Conservation (phyloP, 1,140 invertebrate genomes). For the Caenorhabditis tropicalis region DNA sequence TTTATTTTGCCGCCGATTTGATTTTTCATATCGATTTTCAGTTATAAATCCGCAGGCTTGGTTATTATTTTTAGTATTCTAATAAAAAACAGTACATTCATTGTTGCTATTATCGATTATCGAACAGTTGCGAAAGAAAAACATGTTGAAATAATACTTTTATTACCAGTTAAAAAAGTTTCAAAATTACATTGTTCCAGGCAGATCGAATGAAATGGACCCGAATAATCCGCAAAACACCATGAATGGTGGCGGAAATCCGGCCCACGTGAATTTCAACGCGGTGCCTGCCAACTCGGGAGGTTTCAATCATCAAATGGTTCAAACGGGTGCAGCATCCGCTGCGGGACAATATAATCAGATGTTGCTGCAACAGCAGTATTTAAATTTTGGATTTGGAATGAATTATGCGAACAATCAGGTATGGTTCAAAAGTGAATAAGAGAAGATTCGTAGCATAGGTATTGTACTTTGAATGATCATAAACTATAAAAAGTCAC, state of each 20-base stretch:
- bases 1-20: conserved; percentile 14
- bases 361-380: conserved; percentile 53
- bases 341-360: conserved; percentile 45
- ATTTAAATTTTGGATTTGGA: conserved; percentile 42
- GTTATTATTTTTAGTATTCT: too few species aligned
- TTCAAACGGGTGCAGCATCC: background rate
- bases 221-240: conserved; percentile 5
- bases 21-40: conserved; percentile 14
- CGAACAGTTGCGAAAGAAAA: background rate
- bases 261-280: background rate
- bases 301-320: conserved; percentile 7
- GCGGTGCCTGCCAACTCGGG: background rate
- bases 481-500: too few species aligned
- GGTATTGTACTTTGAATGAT: too few species aligned
- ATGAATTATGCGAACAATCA: conserved; percentile 51
- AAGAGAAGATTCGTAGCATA: too few species aligned
- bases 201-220: conserved; percentile 26
- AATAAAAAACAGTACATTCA: too few species aligned
- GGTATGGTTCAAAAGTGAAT: background rate
- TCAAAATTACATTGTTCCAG: background rate
- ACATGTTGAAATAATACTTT: too few species aligned
- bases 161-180: too few species aligned
- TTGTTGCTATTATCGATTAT: background rate
- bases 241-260: background rate
- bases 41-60: too few species aligned